Evolutionary conservation across 2,888 invertebrate species (phyloP).

Genomic region (Hydroisotoma schaefferi): DNA sequence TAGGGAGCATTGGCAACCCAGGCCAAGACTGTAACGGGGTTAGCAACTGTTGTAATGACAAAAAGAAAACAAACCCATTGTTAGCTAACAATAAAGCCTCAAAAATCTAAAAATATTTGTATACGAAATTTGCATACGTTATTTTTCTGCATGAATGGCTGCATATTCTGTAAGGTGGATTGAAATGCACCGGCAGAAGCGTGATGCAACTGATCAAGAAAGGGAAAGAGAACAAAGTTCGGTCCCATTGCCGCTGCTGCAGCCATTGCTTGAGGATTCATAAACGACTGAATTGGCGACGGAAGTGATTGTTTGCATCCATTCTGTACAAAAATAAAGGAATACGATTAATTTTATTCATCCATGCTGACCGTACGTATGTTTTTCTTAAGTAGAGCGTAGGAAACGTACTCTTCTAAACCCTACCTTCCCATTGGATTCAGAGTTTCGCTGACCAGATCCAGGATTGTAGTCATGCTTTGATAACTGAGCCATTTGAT

Average conservation of each 20-base stretch:
- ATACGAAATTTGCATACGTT: conserved; percentile 37
- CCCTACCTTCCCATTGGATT: conserved; percentile 3
- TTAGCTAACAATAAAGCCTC: neutral
- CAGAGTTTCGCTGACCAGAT: neutral
- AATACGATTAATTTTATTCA: neutral
- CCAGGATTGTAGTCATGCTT: neutral
- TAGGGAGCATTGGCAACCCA: conserved; percentile 42
- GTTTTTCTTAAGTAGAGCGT: too few relatives aligned
- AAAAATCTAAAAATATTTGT: neutral
- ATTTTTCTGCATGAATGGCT: conserved; percentile 48
- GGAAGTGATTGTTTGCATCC: conserved; percentile 45
- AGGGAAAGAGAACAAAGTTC: conserved; percentile 48
- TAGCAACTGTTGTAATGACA: conserved; percentile 56
- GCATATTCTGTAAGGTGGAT: conserved; percentile 47
- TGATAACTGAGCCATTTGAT: neutral
- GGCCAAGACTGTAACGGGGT: conserved; percentile 55
- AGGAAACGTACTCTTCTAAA: neutral
- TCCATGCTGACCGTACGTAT: neutral
- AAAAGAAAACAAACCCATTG: neutral
- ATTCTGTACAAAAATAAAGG: conserved; percentile 35
- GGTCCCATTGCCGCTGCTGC: conserved; percentile 44
- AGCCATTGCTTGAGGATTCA: conserved; percentile 40
- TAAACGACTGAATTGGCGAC: conserved; percentile 45
- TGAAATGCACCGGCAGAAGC: conserved; percentile 43
- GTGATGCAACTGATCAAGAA: conserved; percentile 47